These are phyloP conservation scores for Scarus forsteni DNA, from an alignment of 2,797 vertebrate species.

Conservation along the genomic window DNA sequence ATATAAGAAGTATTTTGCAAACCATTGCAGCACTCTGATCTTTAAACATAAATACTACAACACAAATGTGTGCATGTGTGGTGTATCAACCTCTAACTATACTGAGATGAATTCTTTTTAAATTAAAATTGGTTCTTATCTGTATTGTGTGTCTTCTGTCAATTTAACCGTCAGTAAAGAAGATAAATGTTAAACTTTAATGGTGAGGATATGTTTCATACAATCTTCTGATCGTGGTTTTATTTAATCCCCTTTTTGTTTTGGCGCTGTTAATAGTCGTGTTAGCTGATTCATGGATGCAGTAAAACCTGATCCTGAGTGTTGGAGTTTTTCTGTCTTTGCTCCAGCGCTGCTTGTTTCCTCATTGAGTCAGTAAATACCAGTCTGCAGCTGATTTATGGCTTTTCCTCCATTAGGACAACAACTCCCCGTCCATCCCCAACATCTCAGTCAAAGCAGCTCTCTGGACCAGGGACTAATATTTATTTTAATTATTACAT, in stretches of 20 bases:
- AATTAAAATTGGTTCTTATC: too few species aligned
- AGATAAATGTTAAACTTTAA: too few species aligned
- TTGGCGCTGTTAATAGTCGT: slow-evolving; percentile 18
- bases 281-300: slow-evolving; percentile 52
- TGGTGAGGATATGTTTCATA: background rate
- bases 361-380: slow-evolving; percentile 44
- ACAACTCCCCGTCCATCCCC: slow-evolving; percentile 44
- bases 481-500: slow-evolving; percentile 4
- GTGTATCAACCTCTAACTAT: too few species aligned
- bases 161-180: too few species aligned
- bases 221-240: slow-evolving; percentile 13
- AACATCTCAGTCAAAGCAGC: slow-evolving; percentile 54
- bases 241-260: slow-evolving; percentile 19
- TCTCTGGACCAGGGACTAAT: slow-evolving; percentile 7
- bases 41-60: too few species aligned
- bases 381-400: slow-evolving; percentile 68
- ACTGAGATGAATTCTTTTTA: too few species aligned
- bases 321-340: slow-evolving; percentile 45
- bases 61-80: too few species aligned
- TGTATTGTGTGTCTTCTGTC: too few species aligned
- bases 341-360: slow-evolving; percentile 39
- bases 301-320: slow-evolving; percentile 36
- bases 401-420: slow-evolving; percentile 68
- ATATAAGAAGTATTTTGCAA: too few species aligned
- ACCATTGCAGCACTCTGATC: too few species aligned